These are phyloP conservation scores for Vanessa tameamea DNA, from an alignment of 1,140 invertebrate genomes.

Conservation along the genomic window DNA sequence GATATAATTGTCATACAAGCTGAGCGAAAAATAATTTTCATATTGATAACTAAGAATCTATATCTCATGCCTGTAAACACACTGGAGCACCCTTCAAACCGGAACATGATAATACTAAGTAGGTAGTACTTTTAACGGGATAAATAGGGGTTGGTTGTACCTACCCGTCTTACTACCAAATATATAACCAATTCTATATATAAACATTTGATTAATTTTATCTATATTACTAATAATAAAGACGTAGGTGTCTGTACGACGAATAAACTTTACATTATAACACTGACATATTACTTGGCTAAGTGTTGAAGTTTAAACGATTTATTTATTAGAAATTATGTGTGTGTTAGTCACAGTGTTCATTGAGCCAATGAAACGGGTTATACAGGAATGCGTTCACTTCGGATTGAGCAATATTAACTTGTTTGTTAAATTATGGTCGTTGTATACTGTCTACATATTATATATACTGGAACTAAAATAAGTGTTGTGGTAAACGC, in stretches of 20 bases:
- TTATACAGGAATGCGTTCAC: constrained; percentile 32
- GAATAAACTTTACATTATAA: neutral
- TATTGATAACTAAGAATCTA: too few relatives aligned
- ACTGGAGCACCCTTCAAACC: too few relatives aligned
- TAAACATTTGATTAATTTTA: too few relatives aligned
- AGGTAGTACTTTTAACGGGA: too few relatives aligned
- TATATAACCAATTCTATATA: neutral
- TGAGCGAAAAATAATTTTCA: too few relatives aligned
- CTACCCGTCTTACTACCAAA: neutral
- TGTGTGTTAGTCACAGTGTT: constrained; percentile 33
- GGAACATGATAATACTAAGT: too few relatives aligned
- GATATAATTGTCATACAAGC: too few relatives aligned
- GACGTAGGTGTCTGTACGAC: neutral
- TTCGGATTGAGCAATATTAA: constrained; percentile 20
- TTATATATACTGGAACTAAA: constrained; percentile 4
- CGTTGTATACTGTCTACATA: constrained; percentile 9
- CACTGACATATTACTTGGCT: neutral
- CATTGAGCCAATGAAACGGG: constrained; percentile 35
- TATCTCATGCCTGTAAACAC: too few relatives aligned
- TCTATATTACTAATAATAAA: too few relatives aligned
- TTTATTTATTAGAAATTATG: constrained; percentile 3
- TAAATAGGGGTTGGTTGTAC: too few relatives aligned
- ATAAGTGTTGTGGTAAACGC: constrained; percentile 7
- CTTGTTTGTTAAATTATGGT: constrained; percentile 14
- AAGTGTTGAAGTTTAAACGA: constrained; percentile 5